Percentiles rank a stretch among this genome's conserved stretches.
Evolutionary conservation across 2,113 vertebrate genomes (phyloP).

Genomic region (Xerus inauris): DNA sequence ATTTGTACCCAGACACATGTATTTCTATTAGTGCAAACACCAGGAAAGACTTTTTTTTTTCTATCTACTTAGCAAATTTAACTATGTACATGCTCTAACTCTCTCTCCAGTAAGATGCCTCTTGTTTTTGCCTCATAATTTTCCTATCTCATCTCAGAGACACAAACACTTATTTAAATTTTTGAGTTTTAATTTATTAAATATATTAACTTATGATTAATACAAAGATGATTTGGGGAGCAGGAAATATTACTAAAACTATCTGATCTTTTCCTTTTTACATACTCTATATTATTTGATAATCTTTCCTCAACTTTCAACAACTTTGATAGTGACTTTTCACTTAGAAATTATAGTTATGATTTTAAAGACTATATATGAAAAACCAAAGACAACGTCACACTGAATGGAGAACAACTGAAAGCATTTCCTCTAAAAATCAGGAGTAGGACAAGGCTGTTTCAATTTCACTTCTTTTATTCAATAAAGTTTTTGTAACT

Average conservation of each 20-base stretch:
- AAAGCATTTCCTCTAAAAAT: too few relatives aligned
- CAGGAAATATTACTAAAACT: neutral
- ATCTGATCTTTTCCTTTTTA: neutral
- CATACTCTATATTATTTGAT: neutral
- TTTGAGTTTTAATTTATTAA: neutral
- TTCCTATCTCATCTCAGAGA: neutral
- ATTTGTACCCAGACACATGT: neutral
- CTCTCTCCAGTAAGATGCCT: fast-evolving
- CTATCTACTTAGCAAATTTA: neutral
- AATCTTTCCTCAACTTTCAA: neutral
- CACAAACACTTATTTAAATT: neutral
- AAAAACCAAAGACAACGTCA: too few relatives aligned
- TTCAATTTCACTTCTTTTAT: too few relatives aligned
- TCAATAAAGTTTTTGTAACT: too few relatives aligned
- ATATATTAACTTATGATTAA: neutral
- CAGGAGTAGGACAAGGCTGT: too few relatives aligned
- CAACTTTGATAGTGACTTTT: slow-evolving; percentile 39
- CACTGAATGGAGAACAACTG: too few relatives aligned
- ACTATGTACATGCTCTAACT: fast-evolving
- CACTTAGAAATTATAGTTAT: neutral
- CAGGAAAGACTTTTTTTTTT: neutral
- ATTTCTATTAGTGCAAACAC: neutral
- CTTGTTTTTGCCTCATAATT: neutral
- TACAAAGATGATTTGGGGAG: neutral
- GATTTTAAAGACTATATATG: neutral